Percentiles rank a stretch among this genome's conserved stretches.
phyloP scores from a whole-genome alignment of 2,888 invertebrate genomes.

The Rhyacophila evoluta region DNA sequence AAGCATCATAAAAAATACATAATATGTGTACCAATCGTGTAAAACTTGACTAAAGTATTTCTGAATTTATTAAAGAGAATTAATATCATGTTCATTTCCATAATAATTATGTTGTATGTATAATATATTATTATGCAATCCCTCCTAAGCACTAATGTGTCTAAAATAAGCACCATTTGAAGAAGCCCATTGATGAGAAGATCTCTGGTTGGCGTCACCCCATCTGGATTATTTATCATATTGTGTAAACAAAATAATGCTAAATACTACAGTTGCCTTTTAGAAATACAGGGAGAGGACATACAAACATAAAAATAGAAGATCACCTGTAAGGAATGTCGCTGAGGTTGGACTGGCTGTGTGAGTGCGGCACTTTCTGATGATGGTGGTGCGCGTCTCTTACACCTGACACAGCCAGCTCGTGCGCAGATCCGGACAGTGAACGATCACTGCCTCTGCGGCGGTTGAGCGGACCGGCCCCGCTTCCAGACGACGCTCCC shows the following conservation, averaged over 20 bases:
- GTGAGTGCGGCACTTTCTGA: constrained; percentile 83
- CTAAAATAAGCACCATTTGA: not conserved
- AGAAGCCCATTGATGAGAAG: not conserved
- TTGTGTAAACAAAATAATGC: too few relatives aligned
- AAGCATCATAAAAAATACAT: too few relatives aligned
- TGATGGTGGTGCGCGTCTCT: constrained; percentile 64
- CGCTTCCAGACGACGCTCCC: constrained; percentile 58
- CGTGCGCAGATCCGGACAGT: constrained; percentile 86
- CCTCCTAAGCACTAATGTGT: too few relatives aligned
- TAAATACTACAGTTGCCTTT: too few relatives aligned
- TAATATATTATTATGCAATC: too few relatives aligned
- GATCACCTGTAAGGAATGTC: constrained; percentile 84
- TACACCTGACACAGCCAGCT: constrained; percentile 80
- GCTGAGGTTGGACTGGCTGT: constrained; percentile 90
- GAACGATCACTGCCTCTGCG: constrained; percentile 88
- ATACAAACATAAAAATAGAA: not conserved
- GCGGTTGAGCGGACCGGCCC: constrained; percentile 66
- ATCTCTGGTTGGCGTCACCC: not conserved
- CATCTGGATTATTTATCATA: too few relatives aligned
- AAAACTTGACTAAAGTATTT: too few relatives aligned
- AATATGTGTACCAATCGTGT: too few relatives aligned
- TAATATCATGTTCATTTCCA: too few relatives aligned
- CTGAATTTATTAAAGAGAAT: too few relatives aligned
- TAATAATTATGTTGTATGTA: too few relatives aligned
- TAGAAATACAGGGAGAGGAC: too few relatives aligned